phyloP scores from a whole-genome alignment of 2,797 vertebrate genomes.

The Erithacus rubecula region DNA sequence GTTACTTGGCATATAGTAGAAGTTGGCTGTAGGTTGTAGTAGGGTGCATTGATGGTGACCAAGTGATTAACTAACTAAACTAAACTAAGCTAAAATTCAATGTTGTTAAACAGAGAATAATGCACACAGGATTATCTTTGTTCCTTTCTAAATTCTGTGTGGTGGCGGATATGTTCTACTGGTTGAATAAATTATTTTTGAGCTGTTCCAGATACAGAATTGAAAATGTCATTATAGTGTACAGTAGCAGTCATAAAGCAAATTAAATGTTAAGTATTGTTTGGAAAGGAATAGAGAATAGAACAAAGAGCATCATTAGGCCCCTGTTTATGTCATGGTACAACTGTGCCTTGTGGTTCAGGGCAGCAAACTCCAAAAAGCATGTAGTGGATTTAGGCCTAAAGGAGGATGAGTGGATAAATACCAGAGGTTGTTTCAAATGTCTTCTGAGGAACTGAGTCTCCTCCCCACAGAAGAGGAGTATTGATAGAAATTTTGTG shows the following conservation, averaged over 20 bases:
- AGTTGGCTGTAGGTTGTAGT: not conserved
- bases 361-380: not conserved
- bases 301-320: not conserved
- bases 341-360: not conserved
- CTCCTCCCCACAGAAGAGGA: not conserved
- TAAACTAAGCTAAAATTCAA: not conserved
- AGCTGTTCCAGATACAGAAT: not conserved
- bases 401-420: not conserved
- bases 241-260: not conserved
- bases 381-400: not conserved
- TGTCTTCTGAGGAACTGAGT: not conserved
- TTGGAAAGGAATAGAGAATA: not conserved
- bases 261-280: not conserved
- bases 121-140: not conserved
- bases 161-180: not conserved
- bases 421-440: not conserved
- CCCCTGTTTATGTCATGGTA: not conserved
- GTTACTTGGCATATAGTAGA: not conserved
- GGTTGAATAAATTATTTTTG: not conserved
- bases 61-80: not conserved
- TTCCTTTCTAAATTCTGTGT: not conserved
- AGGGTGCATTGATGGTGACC: not conserved
- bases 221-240: not conserved
- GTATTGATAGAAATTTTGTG: not conserved
- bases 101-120: not conserved